Evolutionary conservation across 2,113 vertebrate genomes (phyloP).

Genomic region (Ailurus styani): DNA sequence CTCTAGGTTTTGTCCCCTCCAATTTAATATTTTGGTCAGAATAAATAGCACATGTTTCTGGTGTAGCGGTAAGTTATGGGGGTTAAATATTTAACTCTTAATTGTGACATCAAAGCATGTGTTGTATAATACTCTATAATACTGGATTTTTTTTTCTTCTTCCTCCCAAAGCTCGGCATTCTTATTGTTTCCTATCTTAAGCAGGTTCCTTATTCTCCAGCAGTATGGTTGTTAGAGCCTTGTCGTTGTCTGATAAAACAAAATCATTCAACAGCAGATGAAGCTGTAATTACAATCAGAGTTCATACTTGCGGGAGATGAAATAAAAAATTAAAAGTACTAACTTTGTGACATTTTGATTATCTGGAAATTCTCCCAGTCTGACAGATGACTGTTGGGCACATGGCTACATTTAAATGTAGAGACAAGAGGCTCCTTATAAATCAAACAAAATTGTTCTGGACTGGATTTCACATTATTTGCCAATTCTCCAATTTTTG

Average conservation of each 20-base stretch:
- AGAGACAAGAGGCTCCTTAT: slow-evolving; percentile 75
- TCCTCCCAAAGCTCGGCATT: background rate
- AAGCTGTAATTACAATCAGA: slow-evolving; percentile 86
- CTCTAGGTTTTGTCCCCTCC: background rate
- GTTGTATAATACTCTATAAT: background rate
- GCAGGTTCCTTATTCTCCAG: slow-evolving; percentile 47
- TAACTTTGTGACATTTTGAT: slow-evolving; percentile 83
- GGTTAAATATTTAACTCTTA: background rate
- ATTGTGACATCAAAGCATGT: background rate
- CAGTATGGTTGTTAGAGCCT: slow-evolving; percentile 8
- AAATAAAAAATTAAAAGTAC: slow-evolving; percentile 85
- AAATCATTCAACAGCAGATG: slow-evolving; percentile 78
- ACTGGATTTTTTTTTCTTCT: background rate
- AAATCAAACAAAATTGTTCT: slow-evolving; percentile 83
- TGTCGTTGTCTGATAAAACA: slow-evolving; percentile 80
- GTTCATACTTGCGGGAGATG: slow-evolving; percentile 80
- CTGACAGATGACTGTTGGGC: slow-evolving; percentile 73
- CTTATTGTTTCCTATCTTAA: slow-evolving; percentile 49
- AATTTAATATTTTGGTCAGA: background rate
- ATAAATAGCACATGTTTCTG: background rate
- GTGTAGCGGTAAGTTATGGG: background rate
- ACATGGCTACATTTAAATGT: slow-evolving; percentile 75
- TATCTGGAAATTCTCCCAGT: slow-evolving; percentile 80
- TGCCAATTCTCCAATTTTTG: slow-evolving; percentile 74
- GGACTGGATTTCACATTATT: slow-evolving; percentile 65